Base-by-base conservation (phyloP, 2,888 invertebrate species). In the Cecidostiba fungosa region DNA sequence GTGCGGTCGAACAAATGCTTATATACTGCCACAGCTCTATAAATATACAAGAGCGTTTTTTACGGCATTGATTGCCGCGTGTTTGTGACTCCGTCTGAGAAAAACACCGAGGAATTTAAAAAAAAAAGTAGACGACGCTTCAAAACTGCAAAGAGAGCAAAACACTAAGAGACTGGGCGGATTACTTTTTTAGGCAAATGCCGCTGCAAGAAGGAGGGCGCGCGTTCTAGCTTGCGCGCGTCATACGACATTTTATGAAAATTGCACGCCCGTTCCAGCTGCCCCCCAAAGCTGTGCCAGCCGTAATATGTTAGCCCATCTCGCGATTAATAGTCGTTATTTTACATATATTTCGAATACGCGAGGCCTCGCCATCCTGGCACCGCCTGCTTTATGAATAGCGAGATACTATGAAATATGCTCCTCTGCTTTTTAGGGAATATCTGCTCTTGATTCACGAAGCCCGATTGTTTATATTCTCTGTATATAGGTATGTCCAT, bases 241-340 rank as follows among this genome's bases (percentile, higher is more conserved):
- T 69, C 39, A 69, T 66, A 69, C 86, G 89, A 89, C 90, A 91
- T 91, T 92, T 91, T 91, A 92, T 91, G 91, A 92, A 92, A 92
- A 92, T 92, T 91, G 89, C 90, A 90, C 89, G 89, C 88, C 88
- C 88, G 87, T 88, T 89, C 87, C 89, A 89, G 87, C 87, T 89
- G 87, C 88, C 88, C 89, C 88, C 89, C 86, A 86, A 87, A 89
- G 89, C 87, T 87, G 85, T 88, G 88, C 70, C 81, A 81, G 87
- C n/a, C 66, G 88, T 89, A 91, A 90, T 90, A 91, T 89, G 90
- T 90, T 91, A 87, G 88, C 23, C 88, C 89, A 89, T 89, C 88
- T 88, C 88, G 88, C 89, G 90, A 91, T 91, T 91, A 91, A 92
- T 90, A 87, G 88, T 88, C 88, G 89, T 90, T 90, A 90, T 90